These are phyloP conservation scores for Brachionus calyciflorus DNA, from an alignment of 1,140 invertebrate species.

Conservation along the genomic window DNA sequence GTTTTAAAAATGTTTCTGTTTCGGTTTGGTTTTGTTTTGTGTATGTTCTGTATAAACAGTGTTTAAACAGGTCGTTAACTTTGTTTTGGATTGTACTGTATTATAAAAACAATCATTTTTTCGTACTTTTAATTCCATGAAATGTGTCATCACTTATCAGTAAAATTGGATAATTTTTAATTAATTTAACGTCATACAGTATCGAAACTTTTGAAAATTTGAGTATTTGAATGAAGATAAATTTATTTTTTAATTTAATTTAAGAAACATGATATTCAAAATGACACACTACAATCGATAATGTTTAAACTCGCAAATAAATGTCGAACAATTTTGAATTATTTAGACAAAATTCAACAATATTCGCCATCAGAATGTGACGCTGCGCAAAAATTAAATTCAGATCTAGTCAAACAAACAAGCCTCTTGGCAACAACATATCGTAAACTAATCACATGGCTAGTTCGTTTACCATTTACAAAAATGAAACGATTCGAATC, in stretches of 20 bases:
- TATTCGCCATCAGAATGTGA: not conserved
- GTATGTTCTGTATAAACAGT: too few relatives aligned
- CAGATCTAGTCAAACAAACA: slow-evolving; percentile 10
- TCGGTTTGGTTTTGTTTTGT: too few relatives aligned
- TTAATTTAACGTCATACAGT: too few relatives aligned
- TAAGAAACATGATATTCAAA: slow-evolving; percentile 17
- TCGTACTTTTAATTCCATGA: too few relatives aligned
- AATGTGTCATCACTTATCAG: too few relatives aligned
- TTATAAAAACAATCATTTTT: too few relatives aligned
- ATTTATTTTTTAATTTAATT: not conserved
- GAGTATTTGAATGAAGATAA: too few relatives aligned
- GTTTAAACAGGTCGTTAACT: too few relatives aligned
- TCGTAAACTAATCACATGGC: slow-evolving; percentile 27
- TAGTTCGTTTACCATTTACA: slow-evolving; percentile 4
- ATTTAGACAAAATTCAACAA: slow-evolving; percentile 22
- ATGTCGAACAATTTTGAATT: not conserved
- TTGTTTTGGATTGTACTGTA: too few relatives aligned
- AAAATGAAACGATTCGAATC: slow-evolving; percentile 22
- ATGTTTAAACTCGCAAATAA: slow-evolving; percentile 1
- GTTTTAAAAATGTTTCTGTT: too few relatives aligned
- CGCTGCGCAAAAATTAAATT: not conserved
- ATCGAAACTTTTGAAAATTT: too few relatives aligned
- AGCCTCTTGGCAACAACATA: not conserved
- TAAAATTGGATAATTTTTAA: not conserved
- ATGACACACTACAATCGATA: slow-evolving; percentile 4